Conservation (phyloP, 2,113 vertebrate species). For the Vombatus ursinus region DNA sequence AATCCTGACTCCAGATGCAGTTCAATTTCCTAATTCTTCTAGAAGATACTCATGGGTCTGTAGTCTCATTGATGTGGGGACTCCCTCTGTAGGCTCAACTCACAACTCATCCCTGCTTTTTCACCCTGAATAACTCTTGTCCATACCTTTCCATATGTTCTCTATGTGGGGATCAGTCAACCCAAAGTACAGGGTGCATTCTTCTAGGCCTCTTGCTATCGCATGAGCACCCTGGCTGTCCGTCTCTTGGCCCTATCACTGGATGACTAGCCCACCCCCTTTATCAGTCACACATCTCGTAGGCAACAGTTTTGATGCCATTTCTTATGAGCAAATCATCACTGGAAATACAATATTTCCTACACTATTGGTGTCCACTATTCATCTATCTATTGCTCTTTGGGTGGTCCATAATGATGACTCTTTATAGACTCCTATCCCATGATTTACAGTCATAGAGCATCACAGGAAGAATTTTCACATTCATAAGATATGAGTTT, state of each 20-base stretch:
- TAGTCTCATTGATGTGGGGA: neutral
- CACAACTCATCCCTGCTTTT: neutral
- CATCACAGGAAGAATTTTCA: neutral
- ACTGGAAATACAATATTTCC: neutral
- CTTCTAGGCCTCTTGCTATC: neutral
- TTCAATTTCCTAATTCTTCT: neutral
- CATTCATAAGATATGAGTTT: too few species aligned
- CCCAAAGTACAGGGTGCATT: neutral
- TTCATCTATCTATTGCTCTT: neutral
- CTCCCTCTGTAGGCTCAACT: neutral
- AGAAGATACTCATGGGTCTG: neutral
- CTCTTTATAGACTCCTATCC: neutral
- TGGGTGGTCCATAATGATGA: neutral
- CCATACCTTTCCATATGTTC: neutral
- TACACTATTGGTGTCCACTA: neutral
- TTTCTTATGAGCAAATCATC: neutral
- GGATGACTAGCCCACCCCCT: neutral
- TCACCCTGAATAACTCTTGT: neutral
- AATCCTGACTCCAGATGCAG: neutral
- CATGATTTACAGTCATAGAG: neutral
- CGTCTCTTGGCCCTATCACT: neutral
- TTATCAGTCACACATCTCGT: neutral
- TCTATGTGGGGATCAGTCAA: neutral
- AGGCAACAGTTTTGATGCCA: neutral
- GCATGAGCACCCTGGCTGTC: neutral